Conservation (phyloP, 2,797 vertebrate species). For the Geotrypetes seraphini region DNA sequence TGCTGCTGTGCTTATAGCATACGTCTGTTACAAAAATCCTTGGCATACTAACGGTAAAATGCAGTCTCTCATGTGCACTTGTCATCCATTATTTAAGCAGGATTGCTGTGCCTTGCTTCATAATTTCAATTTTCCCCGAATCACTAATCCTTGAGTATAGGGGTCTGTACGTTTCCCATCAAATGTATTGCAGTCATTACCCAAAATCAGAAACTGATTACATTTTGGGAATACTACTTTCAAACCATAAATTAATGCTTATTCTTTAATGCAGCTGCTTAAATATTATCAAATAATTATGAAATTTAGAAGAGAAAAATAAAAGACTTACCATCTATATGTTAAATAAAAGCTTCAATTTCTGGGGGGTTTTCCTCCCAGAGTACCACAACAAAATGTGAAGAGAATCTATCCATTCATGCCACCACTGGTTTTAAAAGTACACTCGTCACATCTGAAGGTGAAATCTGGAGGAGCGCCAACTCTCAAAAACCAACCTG, state of each 20-base stretch:
- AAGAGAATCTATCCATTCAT: too few species aligned
- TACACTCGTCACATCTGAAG: too few species aligned
- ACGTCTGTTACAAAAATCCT: too few species aligned
- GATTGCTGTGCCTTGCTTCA: constrained; percentile 20
- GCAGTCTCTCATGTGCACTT: constrained; percentile 19
- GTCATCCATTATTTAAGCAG: constrained; percentile 45
- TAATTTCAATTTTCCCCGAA: constrained; percentile 23
- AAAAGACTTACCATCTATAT: too few species aligned
- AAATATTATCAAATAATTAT: constrained; percentile 49
- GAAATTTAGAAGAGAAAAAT: constrained; percentile 42
- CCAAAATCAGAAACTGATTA: constrained; percentile 46
- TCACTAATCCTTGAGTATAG: too few species aligned
- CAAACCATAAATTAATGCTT: constrained; percentile 52
- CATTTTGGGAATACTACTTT: constrained; percentile 48
- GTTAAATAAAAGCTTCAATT: too few species aligned
- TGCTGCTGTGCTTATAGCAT: too few species aligned
- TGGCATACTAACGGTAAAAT: constrained; percentile 41
- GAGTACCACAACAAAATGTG: too few species aligned
- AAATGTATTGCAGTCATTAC: too few species aligned
- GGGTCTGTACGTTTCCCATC: too few species aligned
- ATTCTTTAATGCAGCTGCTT: constrained; percentile 51
- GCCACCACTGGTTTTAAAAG: too few species aligned
- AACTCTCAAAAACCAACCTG: constrained; percentile 13
- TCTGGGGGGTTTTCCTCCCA: too few species aligned
- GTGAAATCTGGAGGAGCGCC: constrained; percentile 18